Conservation (phyloP, 2,113 vertebrate genomes). For the Solea solea region DNA sequence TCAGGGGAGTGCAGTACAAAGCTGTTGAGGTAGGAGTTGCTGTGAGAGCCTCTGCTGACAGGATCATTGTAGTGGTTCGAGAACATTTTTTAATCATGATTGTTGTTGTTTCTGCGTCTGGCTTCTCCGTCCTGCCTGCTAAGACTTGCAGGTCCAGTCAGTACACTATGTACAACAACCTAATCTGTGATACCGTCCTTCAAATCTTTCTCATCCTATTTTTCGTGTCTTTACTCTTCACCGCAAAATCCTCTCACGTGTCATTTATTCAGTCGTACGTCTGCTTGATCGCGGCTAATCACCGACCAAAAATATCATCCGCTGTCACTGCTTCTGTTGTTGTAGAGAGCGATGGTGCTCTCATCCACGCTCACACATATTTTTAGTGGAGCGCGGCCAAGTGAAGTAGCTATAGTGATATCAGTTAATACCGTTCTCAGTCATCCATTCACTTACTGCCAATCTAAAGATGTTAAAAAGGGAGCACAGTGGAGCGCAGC, state of each 20-base stretch:
- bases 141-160: constrained; percentile 49
- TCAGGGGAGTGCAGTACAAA: too few species aligned
- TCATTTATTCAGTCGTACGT: constrained; percentile 36
- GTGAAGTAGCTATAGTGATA: constrained; percentile 22
- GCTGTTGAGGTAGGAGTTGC: background rate
- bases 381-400: constrained; percentile 35
- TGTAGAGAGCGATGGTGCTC: constrained; percentile 21
- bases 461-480: background rate
- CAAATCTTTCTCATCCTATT: constrained; percentile 35
- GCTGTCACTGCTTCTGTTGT: constrained; percentile 44
- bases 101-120: constrained; percentile 37
- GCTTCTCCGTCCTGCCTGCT: constrained; percentile 38
- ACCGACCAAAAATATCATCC: constrained; percentile 50
- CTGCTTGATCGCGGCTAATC: constrained; percentile 30
- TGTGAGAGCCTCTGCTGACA: background rate
- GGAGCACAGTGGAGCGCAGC: background rate
- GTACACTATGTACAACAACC: constrained; percentile 50
- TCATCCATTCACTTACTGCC: constrained; percentile 13
- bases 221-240: constrained; percentile 11
- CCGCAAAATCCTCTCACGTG: constrained; percentile 20
- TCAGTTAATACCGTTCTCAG: constrained; percentile 24
- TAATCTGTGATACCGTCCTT: background rate
- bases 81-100: constrained; percentile 5
- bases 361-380: constrained; percentile 26
- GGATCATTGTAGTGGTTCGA: background rate